Percentiles rank a stretch among this genome's conserved stretches.
phyloP scores from a whole-genome alignment of 2,888 invertebrate species.

The Eupithecia subfuscata region DNA sequence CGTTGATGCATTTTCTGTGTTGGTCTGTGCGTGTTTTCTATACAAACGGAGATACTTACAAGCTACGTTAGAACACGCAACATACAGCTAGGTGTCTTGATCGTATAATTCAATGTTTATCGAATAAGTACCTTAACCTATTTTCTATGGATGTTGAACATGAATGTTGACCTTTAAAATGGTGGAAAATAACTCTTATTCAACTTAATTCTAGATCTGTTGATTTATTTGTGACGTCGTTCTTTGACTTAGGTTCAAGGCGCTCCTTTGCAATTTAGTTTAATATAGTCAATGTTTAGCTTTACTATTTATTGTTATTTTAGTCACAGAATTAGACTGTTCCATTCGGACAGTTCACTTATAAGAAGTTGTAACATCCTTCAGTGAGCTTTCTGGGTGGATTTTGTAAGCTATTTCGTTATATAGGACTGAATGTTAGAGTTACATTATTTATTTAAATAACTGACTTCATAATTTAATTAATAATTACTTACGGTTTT shows the following conservation, averaged over 20 bases:
- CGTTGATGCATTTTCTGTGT: too few species aligned
- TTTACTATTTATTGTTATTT: conserved; percentile 23
- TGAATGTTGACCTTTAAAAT: not conserved
- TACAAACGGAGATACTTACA: too few species aligned
- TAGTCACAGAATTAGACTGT: not conserved
- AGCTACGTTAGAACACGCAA: too few species aligned
- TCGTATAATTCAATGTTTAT: not conserved
- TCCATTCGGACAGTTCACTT: not conserved
- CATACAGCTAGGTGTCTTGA: too few species aligned
- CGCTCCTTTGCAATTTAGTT: conserved; percentile 27
- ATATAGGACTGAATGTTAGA: conserved; percentile 1
- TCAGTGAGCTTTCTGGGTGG: not conserved
- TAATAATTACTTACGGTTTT: not conserved
- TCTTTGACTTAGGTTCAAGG: conserved; percentile 20
- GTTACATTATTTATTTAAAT: not conserved
- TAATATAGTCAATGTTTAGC: conserved; percentile 32
- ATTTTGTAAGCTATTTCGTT: not conserved
- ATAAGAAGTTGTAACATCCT: not conserved
- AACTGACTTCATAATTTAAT: not conserved
- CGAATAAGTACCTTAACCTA: not conserved
- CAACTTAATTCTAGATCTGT: conserved; percentile 4
- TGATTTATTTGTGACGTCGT: conserved; percentile 19
- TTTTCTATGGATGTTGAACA: not conserved
- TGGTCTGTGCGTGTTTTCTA: too few species aligned
- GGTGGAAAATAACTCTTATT: not conserved